Percentiles rank a stretch among this genome's conserved stretches.
These are phyloP conservation scores for Penaeus japonicus DNA, from an alignment of 1,140 invertebrate genomes.

Conservation along the genomic window DNA sequence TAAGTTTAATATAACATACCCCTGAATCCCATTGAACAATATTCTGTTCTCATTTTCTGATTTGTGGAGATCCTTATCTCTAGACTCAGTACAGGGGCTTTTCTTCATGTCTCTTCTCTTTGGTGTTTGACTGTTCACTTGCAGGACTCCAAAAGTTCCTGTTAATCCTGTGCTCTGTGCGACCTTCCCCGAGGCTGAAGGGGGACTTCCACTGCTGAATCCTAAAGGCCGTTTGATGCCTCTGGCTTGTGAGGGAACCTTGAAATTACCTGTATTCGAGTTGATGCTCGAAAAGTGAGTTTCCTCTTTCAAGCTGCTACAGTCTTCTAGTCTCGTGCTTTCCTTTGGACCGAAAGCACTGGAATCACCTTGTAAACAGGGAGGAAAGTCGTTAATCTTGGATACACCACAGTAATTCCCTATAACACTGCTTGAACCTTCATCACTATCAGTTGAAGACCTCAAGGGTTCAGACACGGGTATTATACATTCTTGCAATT, in stretches of 20 bases:
- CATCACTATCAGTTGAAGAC: background rate
- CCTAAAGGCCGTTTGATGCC: conserved; percentile 23
- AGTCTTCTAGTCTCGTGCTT: background rate
- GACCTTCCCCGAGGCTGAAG: background rate
- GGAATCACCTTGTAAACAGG: too few relatives aligned
- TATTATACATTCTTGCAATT: background rate
- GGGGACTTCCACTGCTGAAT: background rate
- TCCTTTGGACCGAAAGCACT: background rate
- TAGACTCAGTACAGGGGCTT: background rate
- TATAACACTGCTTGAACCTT: too few relatives aligned
- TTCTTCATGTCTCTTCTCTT: conserved; percentile 19
- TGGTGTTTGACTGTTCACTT: background rate
- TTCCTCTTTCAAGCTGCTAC: too few relatives aligned
- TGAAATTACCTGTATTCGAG: background rate
- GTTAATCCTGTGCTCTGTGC: conserved; percentile 27
- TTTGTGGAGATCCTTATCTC: background rate
- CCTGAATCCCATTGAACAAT: background rate
- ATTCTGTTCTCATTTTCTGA: background rate
- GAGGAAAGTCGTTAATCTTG: too few relatives aligned
- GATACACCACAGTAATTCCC: too few relatives aligned
- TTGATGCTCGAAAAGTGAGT: too few relatives aligned
- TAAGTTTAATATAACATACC: background rate
- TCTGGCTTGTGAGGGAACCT: conserved; percentile 15
- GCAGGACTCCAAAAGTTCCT: conserved; percentile 11
- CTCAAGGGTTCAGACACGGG: background rate